Evolutionary conservation across 1,140 invertebrate genomes (phyloP).

Genomic region (Drosophila kikkawai): DNA sequence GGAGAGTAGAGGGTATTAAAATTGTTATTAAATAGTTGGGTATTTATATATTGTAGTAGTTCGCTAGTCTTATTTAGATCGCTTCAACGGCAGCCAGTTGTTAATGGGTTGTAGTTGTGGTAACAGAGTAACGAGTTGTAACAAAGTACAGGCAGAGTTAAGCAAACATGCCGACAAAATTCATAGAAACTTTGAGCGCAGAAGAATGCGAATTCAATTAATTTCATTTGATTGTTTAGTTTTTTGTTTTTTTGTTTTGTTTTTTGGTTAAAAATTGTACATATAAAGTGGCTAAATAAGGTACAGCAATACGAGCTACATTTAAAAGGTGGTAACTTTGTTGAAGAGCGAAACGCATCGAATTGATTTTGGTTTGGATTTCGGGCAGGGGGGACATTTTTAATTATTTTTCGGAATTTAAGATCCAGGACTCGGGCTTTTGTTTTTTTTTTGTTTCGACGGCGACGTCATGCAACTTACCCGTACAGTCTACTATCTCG

Average conservation of each 20-base stretch:
- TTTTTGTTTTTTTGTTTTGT: conserved; percentile 27
- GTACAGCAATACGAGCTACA: conserved; percentile 79
- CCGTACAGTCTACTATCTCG: conserved; percentile 91
- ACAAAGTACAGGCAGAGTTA: conserved; percentile 77
- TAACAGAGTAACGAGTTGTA: conserved; percentile 73
- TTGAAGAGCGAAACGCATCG: conserved; percentile 58
- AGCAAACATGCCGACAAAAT: conserved; percentile 79
- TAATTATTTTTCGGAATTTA: conserved; percentile 48
- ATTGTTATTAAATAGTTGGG: conserved; percentile 48
- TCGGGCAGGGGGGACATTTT: conserved; percentile 2
- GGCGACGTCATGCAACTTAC: conserved; percentile 87
- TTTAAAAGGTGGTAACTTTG: conserved; percentile 43
- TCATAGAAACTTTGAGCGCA: conserved; percentile 74
- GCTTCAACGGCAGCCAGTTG: conserved; percentile 61
- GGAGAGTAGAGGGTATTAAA: conserved; percentile 52
- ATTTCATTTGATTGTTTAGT: conserved; percentile 6
- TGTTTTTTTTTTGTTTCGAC: conserved; percentile 7
- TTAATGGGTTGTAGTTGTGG: conserved; percentile 50
- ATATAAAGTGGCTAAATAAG: conserved; percentile 81
- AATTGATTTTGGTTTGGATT: conserved; percentile 50
- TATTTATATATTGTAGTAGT: conserved; percentile 49
- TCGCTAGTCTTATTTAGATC: conserved; percentile 65
- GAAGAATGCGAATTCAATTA: conserved; percentile 46
- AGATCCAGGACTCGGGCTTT: conserved; percentile 35
- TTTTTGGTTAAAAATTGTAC: conserved; percentile 29